phyloP scores from a whole-genome alignment of 2,113 vertebrate genomes.

The Ictalurus furcatus region DNA sequence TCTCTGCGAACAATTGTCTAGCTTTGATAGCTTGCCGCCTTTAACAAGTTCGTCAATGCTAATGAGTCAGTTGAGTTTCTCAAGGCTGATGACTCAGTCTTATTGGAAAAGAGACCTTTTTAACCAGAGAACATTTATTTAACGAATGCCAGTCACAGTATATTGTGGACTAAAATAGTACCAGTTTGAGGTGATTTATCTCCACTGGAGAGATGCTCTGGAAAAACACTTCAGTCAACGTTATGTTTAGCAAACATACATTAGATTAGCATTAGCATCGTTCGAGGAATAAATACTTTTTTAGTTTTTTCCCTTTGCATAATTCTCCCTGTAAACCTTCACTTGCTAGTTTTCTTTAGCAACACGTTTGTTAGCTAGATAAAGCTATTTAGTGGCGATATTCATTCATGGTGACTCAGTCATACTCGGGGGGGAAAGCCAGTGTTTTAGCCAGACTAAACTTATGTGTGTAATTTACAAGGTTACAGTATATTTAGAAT shows the following conservation, averaged over 20 bases:
- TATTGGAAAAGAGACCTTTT: conserved; percentile 1
- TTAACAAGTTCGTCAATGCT: neutral
- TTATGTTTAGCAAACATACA: neutral
- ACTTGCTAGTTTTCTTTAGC: neutral
- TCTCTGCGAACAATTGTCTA: neutral
- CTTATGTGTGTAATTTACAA: neutral
- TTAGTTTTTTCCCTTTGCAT: neutral
- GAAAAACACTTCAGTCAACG: neutral
- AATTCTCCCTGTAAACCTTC: neutral
- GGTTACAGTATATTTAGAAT: neutral
- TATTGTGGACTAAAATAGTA: neutral
- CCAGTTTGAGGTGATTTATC: neutral
- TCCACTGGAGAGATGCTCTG: neutral
- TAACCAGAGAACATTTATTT: neutral
- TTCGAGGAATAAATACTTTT: neutral
- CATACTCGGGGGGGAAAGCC: neutral
- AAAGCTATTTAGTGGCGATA: neutral
- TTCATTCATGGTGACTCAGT: neutral
- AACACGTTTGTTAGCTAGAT: neutral
- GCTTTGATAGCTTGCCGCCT: neutral
- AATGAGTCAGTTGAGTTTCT: neutral
- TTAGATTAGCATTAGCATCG: neutral
- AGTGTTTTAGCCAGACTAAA: neutral
- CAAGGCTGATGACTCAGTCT: neutral
- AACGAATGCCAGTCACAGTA: neutral